phyloP scores from a whole-genome alignment of 1,140 invertebrate species.

The Pissodes strobi region DNA sequence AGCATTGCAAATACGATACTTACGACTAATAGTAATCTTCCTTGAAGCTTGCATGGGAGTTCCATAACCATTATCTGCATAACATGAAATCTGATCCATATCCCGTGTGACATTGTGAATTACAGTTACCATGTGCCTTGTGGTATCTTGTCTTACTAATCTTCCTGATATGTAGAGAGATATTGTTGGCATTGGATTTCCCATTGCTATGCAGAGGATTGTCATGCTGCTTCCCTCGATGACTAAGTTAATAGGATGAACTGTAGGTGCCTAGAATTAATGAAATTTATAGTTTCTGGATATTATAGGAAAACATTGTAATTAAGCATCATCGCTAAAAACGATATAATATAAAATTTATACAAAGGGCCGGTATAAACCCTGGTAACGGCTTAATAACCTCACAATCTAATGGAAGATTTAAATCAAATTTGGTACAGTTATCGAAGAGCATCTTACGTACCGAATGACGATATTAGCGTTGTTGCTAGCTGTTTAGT shows the following conservation, averaged over 20 bases:
- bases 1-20: too few relatives aligned
- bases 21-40: constrained; percentile 77
- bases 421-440: too few relatives aligned
- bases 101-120: constrained; percentile 79
- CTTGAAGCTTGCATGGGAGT: constrained; percentile 79
- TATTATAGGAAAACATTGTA: neutral
- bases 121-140: constrained; percentile 79
- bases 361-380: too few relatives aligned
- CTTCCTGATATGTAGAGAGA: constrained; percentile 78
- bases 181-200: constrained; percentile 79
- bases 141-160: constrained; percentile 73
- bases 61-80: constrained; percentile 83
- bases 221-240: constrained; percentile 84
- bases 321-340: neutral
- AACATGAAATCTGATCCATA: constrained; percentile 82
- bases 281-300: constrained; percentile 9
- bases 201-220: constrained; percentile 79
- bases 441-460: too few relatives aligned
- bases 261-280: constrained; percentile 71
- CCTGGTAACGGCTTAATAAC: too few relatives aligned
- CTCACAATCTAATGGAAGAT: too few relatives aligned
- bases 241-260: constrained; percentile 79
- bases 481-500: too few relatives aligned
- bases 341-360: too few relatives aligned
- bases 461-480: too few relatives aligned